These are phyloP conservation scores for Zingel zingel DNA, from an alignment of 2,113 vertebrate species.

Conservation along the genomic window DNA sequence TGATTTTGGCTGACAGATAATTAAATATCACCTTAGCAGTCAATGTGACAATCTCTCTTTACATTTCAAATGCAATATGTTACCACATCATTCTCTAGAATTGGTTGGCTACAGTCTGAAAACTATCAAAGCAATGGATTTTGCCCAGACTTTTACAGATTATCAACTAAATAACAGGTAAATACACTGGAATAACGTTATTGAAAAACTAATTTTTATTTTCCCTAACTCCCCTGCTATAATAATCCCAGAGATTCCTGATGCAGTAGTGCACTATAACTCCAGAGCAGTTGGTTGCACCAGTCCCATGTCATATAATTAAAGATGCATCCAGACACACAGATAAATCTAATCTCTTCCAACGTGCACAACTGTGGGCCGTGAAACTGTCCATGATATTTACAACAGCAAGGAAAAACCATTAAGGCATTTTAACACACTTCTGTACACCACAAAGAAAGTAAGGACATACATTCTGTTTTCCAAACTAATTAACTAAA, in stretches of 20 bases:
- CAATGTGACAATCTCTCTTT: neutral
- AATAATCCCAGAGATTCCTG: constrained; percentile 60
- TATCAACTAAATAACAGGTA: constrained; percentile 20
- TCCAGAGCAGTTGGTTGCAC: constrained; percentile 5
- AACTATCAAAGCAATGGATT: neutral
- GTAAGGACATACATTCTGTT: constrained; percentile 4
- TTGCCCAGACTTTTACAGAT: neutral
- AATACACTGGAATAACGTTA: constrained; percentile 16
- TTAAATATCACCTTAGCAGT: neutral
- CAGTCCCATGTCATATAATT: constrained; percentile 6
- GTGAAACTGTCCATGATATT: constrained; percentile 12
- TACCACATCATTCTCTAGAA: neutral
- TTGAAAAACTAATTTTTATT: neutral
- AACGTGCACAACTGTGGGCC: constrained; percentile 15
- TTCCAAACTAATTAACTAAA: constrained; percentile 12
- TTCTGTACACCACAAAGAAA: constrained; percentile 26
- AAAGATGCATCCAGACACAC: constrained; percentile 20
- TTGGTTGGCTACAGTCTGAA: neutral
- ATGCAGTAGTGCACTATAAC: constrained; percentile 40
- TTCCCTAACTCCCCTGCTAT: neutral
- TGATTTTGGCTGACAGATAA: neutral
- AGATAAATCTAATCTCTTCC: constrained; percentile 34
- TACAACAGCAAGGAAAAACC: constrained; percentile 31
- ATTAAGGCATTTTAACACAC: constrained; percentile 56
- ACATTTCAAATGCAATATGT: neutral